Evolutionary conservation across 1,140 invertebrate species (phyloP).

Genomic region (Anthonomus grandis): DNA sequence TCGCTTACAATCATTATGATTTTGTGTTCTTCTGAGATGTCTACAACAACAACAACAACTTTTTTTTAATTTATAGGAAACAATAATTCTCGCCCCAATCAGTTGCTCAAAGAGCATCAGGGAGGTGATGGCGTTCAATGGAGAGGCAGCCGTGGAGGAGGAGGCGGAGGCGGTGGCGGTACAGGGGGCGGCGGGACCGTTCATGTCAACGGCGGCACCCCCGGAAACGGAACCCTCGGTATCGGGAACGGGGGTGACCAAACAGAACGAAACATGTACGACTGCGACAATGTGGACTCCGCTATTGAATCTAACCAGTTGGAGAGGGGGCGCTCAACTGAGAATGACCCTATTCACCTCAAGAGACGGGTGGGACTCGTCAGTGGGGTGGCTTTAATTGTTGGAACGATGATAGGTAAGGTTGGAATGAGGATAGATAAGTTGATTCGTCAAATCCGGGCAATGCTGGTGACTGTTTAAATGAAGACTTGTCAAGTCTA

Average conservation of each 20-base stretch:
- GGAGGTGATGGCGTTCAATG: slow-evolving; percentile 47
- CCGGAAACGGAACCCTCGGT: slow-evolving; percentile 38
- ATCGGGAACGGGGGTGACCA: slow-evolving; percentile 33
- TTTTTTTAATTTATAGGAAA: slow-evolving; percentile 40
- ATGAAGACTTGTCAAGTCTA: too few species aligned
- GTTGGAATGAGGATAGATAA: too few species aligned
- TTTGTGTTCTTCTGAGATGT: too few species aligned
- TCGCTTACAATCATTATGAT: too few species aligned
- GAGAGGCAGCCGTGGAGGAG: slow-evolving; percentile 41
- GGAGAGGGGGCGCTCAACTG: slow-evolving; percentile 87
- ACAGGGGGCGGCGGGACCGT: slow-evolving; percentile 39
- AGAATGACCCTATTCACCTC: slow-evolving; percentile 94
- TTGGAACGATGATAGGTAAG: slow-evolving; percentile 90
- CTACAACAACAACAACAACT: too few species aligned
- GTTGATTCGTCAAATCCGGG: too few species aligned
- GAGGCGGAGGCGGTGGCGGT: slow-evolving; percentile 35
- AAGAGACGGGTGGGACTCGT: slow-evolving; percentile 97
- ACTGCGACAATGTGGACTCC: slow-evolving; percentile 47
- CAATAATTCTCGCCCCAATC: slow-evolving; percentile 43
- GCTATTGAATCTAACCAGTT: slow-evolving; percentile 55
- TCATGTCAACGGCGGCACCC: slow-evolving; percentile 35
- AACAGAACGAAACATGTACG: slow-evolving; percentile 45
- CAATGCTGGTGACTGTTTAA: too few species aligned
- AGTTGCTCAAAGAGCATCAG: slow-evolving; percentile 40
- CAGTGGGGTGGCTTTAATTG: slow-evolving; percentile 97